Percentiles rank a stretch among this genome's conserved stretches.
Conservation (phyloP, 1,140 invertebrate genomes). For the Meloidogyne floridensis region DNA sequence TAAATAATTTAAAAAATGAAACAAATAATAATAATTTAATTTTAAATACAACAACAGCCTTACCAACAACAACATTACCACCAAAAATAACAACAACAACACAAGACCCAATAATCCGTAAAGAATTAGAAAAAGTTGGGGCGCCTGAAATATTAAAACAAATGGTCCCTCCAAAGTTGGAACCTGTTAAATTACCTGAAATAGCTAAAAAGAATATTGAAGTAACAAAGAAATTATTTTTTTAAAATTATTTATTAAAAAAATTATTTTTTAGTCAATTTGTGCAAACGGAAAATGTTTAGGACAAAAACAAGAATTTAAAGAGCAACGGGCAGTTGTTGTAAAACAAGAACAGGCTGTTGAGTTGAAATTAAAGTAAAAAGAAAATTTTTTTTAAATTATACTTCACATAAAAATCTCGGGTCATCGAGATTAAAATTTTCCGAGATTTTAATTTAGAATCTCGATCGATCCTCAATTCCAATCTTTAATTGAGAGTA, state of each 20-base stretch:
- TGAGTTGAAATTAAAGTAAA: slow-evolving; percentile 23
- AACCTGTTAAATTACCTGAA: background rate
- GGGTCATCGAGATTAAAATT: no score
- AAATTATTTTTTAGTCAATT: slow-evolving; percentile 4
- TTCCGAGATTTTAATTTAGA: no score
- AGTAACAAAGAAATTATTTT: no score
- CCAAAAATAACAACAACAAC: slow-evolving; percentile 11
- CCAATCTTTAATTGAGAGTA: no score
- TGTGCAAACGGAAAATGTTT: slow-evolving; percentile 30
- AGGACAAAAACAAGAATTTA: slow-evolving; percentile 22
- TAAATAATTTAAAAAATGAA: background rate
- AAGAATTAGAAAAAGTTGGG: slow-evolving; percentile 17
- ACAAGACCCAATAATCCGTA: slow-evolving; percentile 3
- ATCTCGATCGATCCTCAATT: no score
- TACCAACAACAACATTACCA: background rate
- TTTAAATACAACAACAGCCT: background rate
- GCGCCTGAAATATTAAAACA: slow-evolving; percentile 24
- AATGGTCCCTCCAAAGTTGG: slow-evolving; percentile 16
- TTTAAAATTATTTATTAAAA: background rate
- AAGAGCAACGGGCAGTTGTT: background rate
- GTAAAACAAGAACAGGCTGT: slow-evolving; percentile 18
- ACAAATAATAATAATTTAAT: background rate
- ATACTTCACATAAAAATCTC: no score
- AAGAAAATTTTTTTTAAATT: background rate
- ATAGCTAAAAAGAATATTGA: slow-evolving; percentile 26